These are phyloP conservation scores for Chascanopsetta lugubris DNA, from an alignment of 2,113 vertebrate genomes.

Conservation along the genomic window DNA sequence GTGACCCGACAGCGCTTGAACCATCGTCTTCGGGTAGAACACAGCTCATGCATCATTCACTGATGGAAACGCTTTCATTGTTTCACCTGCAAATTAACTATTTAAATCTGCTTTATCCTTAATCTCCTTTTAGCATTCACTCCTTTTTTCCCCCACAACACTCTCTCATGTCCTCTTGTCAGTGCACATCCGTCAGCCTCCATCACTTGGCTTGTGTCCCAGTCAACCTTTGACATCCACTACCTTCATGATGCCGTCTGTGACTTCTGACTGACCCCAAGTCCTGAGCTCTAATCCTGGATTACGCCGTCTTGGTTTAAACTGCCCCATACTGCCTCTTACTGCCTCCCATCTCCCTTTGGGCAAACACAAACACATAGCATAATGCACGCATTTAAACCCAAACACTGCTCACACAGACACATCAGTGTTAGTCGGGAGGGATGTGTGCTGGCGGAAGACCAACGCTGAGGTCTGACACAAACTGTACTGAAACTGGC, in stretches of 20 bases:
- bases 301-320: slow-evolving; percentile 66
- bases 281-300: slow-evolving; percentile 73
- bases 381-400: slow-evolving; percentile 15
- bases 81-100: too few relatives aligned
- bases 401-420: not conserved
- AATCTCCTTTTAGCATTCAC: not conserved
- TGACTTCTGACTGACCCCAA: slow-evolving; percentile 68
- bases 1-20: too few relatives aligned
- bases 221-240: slow-evolving; percentile 39
- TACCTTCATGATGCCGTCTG: slow-evolving; percentile 41
- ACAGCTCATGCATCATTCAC: not conserved
- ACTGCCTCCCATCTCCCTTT: slow-evolving; percentile 30
- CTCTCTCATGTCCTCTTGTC: not conserved
- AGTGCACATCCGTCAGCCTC: slow-evolving; percentile 16
- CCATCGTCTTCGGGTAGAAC: slow-evolving; percentile 5
- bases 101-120: too few relatives aligned
- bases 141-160: not conserved
- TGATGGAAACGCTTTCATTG: too few relatives aligned
- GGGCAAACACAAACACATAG: slow-evolving; percentile 33
- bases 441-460: not conserved
- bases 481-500: too few relatives aligned
- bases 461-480: too few relatives aligned
- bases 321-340: slow-evolving; percentile 38
- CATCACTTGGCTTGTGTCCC: slow-evolving; percentile 27
- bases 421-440: slow-evolving; percentile 2